Evolutionary conservation across 2,797 vertebrate genomes (phyloP).

Genomic region (Hirundo rustica): DNA sequence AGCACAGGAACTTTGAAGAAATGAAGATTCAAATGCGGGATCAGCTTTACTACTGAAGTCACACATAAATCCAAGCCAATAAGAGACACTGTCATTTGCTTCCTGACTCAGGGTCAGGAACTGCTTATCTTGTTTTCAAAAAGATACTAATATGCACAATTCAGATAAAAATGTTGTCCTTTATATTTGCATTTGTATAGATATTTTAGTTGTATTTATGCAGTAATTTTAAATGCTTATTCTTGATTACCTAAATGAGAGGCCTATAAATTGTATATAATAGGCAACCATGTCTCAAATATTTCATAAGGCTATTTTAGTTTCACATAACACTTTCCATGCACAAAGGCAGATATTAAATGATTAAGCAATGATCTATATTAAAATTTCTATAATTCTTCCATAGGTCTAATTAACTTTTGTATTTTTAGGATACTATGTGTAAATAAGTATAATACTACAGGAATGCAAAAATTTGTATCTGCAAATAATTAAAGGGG

Average conservation of each 20-base stretch:
- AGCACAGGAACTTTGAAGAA: background rate
- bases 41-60: background rate
- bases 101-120: background rate
- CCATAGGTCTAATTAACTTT: background rate
- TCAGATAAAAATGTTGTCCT: background rate
- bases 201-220: background rate
- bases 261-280: background rate
- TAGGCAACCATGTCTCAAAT: background rate
- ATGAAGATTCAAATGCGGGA: background rate
- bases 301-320: background rate
- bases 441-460: background rate
- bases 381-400: background rate
- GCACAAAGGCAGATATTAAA: background rate
- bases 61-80: background rate
- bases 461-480: background rate
- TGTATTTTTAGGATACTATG: background rate
- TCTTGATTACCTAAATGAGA: background rate
- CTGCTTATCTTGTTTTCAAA: background rate
- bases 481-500: background rate
- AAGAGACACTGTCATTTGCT: background rate
- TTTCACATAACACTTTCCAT: background rate
- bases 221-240: background rate
- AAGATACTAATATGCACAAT: background rate
- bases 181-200: background rate
- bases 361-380: background rate